Evolutionary conservation across 2,888 invertebrate species (phyloP).

Genomic region (Cheiracanthium punctorium): DNA sequence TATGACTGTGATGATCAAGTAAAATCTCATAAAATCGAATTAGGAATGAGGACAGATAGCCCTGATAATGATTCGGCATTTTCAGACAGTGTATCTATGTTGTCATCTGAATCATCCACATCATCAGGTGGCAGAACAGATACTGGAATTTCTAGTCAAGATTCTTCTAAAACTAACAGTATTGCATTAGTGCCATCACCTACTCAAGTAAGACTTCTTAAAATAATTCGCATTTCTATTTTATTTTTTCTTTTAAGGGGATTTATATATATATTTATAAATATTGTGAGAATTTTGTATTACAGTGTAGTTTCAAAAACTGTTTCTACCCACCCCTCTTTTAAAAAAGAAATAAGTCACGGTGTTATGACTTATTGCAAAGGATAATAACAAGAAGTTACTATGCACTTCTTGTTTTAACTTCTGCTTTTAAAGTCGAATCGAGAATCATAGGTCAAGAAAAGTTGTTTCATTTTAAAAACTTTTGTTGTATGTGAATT

Average conservation of each 20-base stretch:
- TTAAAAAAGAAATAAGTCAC: too few relatives aligned
- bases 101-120: constrained; percentile 90
- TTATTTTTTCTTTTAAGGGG: background rate
- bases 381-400: too few relatives aligned
- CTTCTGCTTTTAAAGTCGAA: too few relatives aligned
- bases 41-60: constrained; percentile 86
- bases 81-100: constrained; percentile 95
- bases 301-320: too few relatives aligned
- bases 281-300: too few relatives aligned
- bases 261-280: too few relatives aligned
- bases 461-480: too few relatives aligned
- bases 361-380: too few relatives aligned
- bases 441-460: too few relatives aligned
- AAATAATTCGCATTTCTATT: background rate
- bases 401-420: too few relatives aligned
- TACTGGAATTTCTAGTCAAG: constrained; percentile 71
- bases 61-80: constrained; percentile 99
- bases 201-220: constrained; percentile 71
- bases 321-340: too few relatives aligned
- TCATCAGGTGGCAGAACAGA: constrained; percentile 69
- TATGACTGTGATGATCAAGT: constrained; percentile 70
- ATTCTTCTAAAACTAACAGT: constrained; percentile 72
- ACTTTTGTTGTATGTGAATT: too few relatives aligned
- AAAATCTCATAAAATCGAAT: constrained; percentile 66
- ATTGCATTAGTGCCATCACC: constrained; percentile 71